A percentile compares a stretch with the other conserved stretches of the same genome.
Conservation (phyloP, 2,888 invertebrate species). For the Xestia sexstrigata region DNA sequence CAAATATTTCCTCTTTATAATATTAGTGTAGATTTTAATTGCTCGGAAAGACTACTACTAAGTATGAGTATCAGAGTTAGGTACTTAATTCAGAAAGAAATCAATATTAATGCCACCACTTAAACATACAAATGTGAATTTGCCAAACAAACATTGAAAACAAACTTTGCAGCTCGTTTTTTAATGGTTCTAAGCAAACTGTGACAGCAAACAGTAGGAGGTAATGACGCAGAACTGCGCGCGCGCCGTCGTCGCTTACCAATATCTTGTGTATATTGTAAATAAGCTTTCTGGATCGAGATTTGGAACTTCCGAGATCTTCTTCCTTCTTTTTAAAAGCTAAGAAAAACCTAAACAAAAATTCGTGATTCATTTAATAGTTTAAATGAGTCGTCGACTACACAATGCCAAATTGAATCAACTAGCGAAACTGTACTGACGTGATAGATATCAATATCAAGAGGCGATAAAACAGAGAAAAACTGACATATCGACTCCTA, state of each 20-base stretch:
- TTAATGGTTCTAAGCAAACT: slow-evolving; percentile 33
- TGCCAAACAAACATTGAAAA: slow-evolving; percentile 4
- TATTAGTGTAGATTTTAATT: neutral
- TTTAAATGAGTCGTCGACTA: too few relatives aligned
- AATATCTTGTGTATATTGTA: slow-evolving; percentile 15
- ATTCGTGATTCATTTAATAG: neutral
- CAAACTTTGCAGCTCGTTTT: neutral
- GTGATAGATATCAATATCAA: neutral
- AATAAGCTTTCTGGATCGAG: slow-evolving; percentile 20
- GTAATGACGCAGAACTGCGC: slow-evolving; percentile 43
- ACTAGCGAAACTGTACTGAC: neutral
- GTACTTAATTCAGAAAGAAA: too few relatives aligned
- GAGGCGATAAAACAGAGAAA: neutral
- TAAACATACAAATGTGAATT: slow-evolving; percentile 14
- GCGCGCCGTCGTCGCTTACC: slow-evolving; percentile 15
- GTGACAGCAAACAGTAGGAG: slow-evolving; percentile 43
- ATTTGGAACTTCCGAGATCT: too few relatives aligned
- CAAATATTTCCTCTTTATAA: too few relatives aligned
- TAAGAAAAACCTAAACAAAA: slow-evolving; percentile 5
- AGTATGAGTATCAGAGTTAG: neutral
- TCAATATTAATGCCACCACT: neutral
- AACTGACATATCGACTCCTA: too few relatives aligned
- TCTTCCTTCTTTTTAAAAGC: neutral
- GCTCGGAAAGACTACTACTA: neutral
- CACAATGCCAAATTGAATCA: neutral